A percentile compares a stretch with the other conserved stretches of the same genome.
These are phyloP conservation scores for Candidula unifasciata DNA, from an alignment of 2,888 invertebrate species.

Conservation along the genomic window DNA sequence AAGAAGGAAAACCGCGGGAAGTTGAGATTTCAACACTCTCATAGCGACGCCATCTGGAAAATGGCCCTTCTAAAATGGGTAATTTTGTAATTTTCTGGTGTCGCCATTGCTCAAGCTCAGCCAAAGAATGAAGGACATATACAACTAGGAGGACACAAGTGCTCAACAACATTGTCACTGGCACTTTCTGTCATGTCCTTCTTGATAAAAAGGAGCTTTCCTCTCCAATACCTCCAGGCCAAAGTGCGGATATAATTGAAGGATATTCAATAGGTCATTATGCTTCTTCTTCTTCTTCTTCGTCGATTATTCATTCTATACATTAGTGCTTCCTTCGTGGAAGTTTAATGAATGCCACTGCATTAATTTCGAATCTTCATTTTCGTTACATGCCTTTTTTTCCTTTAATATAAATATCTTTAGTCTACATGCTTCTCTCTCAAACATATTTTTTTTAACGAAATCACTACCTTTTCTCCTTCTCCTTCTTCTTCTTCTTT, in stretches of 20 bases:
- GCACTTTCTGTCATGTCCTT: conserved; percentile 25
- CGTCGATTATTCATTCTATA: neutral
- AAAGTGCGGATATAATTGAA: conserved; percentile 24
- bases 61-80: conserved; percentile 44
- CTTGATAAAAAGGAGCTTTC: conserved; percentile 9
- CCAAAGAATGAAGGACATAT: conserved; percentile 18
- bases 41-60: conserved; percentile 5
- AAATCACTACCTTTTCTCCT: too few relatives aligned
- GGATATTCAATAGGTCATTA: conserved; percentile 41
- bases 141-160: conserved; percentile 34
- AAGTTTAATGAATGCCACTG: neutral
- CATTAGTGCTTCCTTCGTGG: neutral
- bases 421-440: too few relatives aligned
- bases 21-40: neutral
- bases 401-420: too few relatives aligned
- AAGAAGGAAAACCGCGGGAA: conserved; percentile 21
- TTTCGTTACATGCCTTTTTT: neutral
- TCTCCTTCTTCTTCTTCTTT: neutral
- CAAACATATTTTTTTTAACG: too few relatives aligned
- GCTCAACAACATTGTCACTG: conserved; percentile 32
- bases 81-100: conserved; percentile 48
- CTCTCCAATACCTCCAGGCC: conserved; percentile 28
- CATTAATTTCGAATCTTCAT: neutral
- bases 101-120: conserved; percentile 13
- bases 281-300: neutral